Base-by-base conservation (phyloP, 2,113 vertebrate species). In the Eleginops maclovinus region DNA sequence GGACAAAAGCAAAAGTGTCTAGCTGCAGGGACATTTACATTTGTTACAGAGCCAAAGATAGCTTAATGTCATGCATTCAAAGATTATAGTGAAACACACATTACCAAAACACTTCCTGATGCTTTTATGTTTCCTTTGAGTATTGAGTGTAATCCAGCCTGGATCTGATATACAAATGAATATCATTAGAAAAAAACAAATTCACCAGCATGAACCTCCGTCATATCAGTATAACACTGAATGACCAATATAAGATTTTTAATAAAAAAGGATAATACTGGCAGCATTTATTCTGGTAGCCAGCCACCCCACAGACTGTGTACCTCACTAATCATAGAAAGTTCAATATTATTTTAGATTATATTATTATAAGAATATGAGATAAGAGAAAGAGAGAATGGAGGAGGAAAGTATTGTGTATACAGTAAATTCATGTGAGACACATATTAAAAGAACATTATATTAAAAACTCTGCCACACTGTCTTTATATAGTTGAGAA, bases 161-260 rank as follows among this genome's bases (percentile, higher is more conserved):
- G 31, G 31, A 66, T 77, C 41, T 75, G 64, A 79, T 49, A 54
- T 15, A 56, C 46, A 69, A 69, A 59, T 72, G 64, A 69, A 54
- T 72, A 77, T 63, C 79, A 79, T 66, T 66, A 64, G 54, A 36
- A 36, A 6, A 76, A 64, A 40, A 51, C 15, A 69, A 26, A 22
- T 55, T 73, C 12, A 49, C 15, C 51, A 65, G 24, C 40, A 70
- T 31, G 28, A 74, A 67, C 3, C 54, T 58, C n/a, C 7, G 15
- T 72, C 53, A 40, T 44, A 55, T 62, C 24, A 54, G 26, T 47
- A 67, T 40, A 51, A 54, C 31, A 68, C 24, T 47, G 75, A 28
- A 51, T 40, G 12, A 7, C 40, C 36, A 28, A 28, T 28, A 53
- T 70, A 36, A 9, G 43, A 61, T 75, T 82, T 67, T 22, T 82